Evolutionary conservation across 1,140 invertebrate species (phyloP).

Genomic region (Helicoverpa armigera): DNA sequence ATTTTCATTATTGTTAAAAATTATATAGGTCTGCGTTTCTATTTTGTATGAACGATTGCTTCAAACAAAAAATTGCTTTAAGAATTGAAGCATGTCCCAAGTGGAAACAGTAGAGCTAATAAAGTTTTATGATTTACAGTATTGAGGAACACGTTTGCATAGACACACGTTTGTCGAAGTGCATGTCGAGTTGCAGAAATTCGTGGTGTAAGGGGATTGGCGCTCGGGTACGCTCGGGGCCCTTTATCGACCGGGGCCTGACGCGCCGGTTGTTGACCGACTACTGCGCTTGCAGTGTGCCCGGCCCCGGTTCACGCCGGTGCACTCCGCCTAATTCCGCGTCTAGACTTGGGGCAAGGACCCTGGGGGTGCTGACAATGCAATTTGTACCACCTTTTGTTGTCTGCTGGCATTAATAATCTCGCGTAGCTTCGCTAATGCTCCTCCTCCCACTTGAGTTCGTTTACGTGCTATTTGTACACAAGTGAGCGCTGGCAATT

Average conservation of each 20-base stretch:
- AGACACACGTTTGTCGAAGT: background rate
- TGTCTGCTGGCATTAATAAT: constrained; percentile 44
- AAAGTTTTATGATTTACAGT: background rate
- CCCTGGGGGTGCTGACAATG: constrained; percentile 34
- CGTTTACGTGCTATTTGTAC: constrained; percentile 1
- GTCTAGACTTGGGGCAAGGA: constrained; percentile 61
- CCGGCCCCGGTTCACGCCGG: constrained; percentile 19
- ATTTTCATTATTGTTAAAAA: too few relatives aligned
- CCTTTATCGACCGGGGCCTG: constrained; percentile 53
- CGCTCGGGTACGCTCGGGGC: constrained; percentile 5
- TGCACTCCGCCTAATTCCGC: constrained; percentile 54
- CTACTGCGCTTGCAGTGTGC: constrained; percentile 11
- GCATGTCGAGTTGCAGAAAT: constrained; percentile 1
- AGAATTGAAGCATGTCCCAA: background rate
- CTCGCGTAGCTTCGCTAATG: background rate
- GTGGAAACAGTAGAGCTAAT: background rate
- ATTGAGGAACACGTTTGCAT: background rate
- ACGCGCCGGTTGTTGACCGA: constrained; percentile 59
- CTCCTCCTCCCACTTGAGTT: background rate
- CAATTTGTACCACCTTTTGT: constrained; percentile 47
- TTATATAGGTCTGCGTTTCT: too few relatives aligned
- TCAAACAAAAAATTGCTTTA: too few relatives aligned
- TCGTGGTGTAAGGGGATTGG: constrained; percentile 26
- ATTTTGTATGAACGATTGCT: too few relatives aligned
- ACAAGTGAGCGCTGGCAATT: constrained; percentile 11